Conservation (phyloP, 1,140 invertebrate genomes). For the Drosophila tsacasi region DNA sequence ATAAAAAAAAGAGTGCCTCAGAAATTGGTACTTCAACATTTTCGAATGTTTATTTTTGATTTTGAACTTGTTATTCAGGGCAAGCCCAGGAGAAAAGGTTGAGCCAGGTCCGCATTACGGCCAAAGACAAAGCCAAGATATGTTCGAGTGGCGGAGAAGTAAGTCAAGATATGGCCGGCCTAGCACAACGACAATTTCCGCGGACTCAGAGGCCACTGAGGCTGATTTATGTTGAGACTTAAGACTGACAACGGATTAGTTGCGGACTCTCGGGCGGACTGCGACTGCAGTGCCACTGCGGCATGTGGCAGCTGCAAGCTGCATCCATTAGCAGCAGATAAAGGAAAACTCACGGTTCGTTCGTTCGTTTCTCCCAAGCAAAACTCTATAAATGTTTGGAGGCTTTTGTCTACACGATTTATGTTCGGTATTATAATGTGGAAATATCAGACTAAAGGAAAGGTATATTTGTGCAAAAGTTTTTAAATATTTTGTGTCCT, state of each 20-base stretch:
- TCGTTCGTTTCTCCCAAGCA: slow-evolving; percentile 32
- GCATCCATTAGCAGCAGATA: slow-evolving; percentile 74
- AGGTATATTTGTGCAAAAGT: background rate
- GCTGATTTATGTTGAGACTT: slow-evolving; percentile 76
- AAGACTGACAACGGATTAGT: slow-evolving; percentile 76
- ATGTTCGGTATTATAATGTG: slow-evolving; percentile 9
- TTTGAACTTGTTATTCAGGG: slow-evolving; percentile 61
- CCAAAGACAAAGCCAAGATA: slow-evolving; percentile 25
- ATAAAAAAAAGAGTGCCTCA: slow-evolving; percentile 31
- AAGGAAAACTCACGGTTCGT: slow-evolving; percentile 55
- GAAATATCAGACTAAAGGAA: slow-evolving; percentile 2
- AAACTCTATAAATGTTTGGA: slow-evolving; percentile 41
- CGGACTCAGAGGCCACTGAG: slow-evolving; percentile 48
- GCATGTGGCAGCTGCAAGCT: slow-evolving; percentile 61
- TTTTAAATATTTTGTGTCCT: background rate
- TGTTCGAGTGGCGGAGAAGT: slow-evolving; percentile 38
- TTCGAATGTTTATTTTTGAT: slow-evolving; percentile 66
- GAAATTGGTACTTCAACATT: slow-evolving; percentile 70
- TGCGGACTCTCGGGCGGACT: slow-evolving; percentile 51
- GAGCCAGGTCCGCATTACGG: slow-evolving; percentile 2
- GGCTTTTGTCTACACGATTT: slow-evolving; percentile 43
- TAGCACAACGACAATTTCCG: slow-evolving; percentile 42
- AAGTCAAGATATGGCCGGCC: slow-evolving; percentile 41
- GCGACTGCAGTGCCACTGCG: slow-evolving; percentile 25
- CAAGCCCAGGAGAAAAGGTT: slow-evolving; percentile 16